phyloP scores from a whole-genome alignment of 2,113 vertebrate species.

The Brienomyrus longianalis region DNA sequence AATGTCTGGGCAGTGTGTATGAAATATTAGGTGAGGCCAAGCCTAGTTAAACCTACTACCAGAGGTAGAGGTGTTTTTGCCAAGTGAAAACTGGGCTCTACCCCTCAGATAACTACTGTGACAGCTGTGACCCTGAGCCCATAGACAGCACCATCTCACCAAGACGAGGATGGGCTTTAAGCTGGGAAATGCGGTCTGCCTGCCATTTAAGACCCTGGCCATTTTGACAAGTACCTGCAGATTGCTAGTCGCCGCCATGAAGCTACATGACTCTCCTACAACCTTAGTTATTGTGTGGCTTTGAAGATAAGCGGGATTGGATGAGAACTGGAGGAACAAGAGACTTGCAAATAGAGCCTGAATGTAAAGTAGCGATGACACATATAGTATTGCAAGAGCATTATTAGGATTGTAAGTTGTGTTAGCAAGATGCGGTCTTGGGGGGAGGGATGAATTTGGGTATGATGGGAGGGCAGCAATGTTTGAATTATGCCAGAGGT shows the following conservation, averaged over 20 bases:
- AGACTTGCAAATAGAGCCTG: not conserved
- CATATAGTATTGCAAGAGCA: not conserved
- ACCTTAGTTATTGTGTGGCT: not conserved
- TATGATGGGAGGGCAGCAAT: not conserved
- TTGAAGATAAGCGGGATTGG: not conserved
- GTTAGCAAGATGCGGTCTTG: not conserved
- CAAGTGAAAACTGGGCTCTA: not conserved
- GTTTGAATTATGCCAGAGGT: not conserved
- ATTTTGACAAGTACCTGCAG: not conserved
- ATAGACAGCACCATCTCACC: not conserved
- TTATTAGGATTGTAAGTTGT: not conserved
- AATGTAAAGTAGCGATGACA: not conserved
- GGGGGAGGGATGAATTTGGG: not conserved
- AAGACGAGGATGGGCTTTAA: not conserved
- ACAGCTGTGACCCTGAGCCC: not conserved
- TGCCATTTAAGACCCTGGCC: not conserved
- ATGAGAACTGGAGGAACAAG: not conserved
- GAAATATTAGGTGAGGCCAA: not conserved
- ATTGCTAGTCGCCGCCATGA: not conserved
- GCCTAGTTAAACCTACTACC: not conserved
- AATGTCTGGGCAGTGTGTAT: not conserved
- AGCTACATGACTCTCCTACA: not conserved
- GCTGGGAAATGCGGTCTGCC: not conserved
- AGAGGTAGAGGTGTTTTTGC: not conserved
- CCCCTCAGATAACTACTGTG: not conserved